A percentile compares a stretch with the other conserved stretches of the same genome.
phyloP scores from a whole-genome alignment of 2,888 invertebrate species.

The Dryococelus australis region DNA sequence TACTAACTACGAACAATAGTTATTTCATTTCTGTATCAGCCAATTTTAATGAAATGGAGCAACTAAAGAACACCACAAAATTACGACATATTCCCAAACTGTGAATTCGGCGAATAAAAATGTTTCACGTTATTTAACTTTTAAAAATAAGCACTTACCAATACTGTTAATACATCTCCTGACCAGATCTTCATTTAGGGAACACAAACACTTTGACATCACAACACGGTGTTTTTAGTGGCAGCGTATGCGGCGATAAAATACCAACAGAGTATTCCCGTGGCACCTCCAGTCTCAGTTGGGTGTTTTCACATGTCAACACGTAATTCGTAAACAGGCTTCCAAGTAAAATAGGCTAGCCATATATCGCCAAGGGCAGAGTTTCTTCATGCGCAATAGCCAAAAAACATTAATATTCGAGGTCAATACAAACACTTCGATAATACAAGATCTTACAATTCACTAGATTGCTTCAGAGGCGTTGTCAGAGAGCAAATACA shows the following conservation, averaged over 20 bases:
- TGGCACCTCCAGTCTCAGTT: not conserved
- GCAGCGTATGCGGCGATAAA: not conserved
- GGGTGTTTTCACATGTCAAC: not conserved
- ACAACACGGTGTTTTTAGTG: not conserved
- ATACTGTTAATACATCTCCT: not conserved
- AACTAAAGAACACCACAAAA: too few relatives aligned
- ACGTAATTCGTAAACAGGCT: not conserved
- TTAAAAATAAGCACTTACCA: not conserved
- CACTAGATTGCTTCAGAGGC: not conserved
- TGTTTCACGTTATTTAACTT: too few relatives aligned
- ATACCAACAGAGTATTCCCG: not conserved
- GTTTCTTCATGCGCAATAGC: constrained; percentile 59
- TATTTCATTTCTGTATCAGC: too few relatives aligned
- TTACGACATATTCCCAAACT: too few relatives aligned
- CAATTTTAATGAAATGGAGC: too few relatives aligned
- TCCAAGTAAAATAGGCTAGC: constrained; percentile 34
- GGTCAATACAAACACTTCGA: constrained; percentile 52
- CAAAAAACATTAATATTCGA: constrained; percentile 55
- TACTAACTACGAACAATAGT: too few relatives aligned
- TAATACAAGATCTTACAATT: not conserved
- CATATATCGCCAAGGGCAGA: constrained; percentile 56
- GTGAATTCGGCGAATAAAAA: too few relatives aligned
- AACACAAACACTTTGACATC: not conserved
- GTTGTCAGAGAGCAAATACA: not conserved
- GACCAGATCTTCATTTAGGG: not conserved